Base-by-base conservation (phyloP, 2,888 invertebrate genomes). In the Stegana nigrithorax region DNA sequence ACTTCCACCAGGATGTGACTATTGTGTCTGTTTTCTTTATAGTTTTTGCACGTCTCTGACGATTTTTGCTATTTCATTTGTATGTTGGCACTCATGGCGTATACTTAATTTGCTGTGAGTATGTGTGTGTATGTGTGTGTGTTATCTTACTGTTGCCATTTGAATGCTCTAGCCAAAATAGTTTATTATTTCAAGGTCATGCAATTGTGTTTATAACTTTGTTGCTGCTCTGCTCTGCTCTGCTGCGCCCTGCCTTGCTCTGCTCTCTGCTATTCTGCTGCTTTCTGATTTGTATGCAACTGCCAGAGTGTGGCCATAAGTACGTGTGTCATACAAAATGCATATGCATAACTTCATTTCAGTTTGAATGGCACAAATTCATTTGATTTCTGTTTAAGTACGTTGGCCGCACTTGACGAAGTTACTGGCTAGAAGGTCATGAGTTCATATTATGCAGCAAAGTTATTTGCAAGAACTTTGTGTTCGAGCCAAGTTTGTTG, bases 131-230 rank as follows among this genome's bases (percentile, higher is more conserved):
- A 10, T 42, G 19, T 57, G 26, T 56, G 39, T 59, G 6, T 42
- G 42, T 57, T 39, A 39, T 39, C 17, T 39, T n/a, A 32, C 3
- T 32, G 5, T 36, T 8, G 27, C 32, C 2, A 29, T 47, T 4
- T 27, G 45, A 10, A 19, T 42, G 10, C 12, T 47, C 12, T 45
- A 12, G 45, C 14, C 12, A 51, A 59, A 63, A 60, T 60, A 63
- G 57, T 62, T 45, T 17, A 21, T 32, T 21, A 2, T 12, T 10
- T 55, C 53, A 63, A 63, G 57, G 50, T 60, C 56, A 39, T 26
- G n/a, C n/a, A n/a, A n/a, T n/a, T n/a, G n/a, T n/a, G n/a, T n/a
- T n/a, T n/a, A n/a, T n/a, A n/a, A n/a, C n/a, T 7, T 29, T 6
- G 10, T 10, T 29, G 29, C 29, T 7, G 29, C 29, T 29, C 29